phyloP scores from a whole-genome alignment of 2,797 vertebrate genomes.

The Channallabes apus region DNA sequence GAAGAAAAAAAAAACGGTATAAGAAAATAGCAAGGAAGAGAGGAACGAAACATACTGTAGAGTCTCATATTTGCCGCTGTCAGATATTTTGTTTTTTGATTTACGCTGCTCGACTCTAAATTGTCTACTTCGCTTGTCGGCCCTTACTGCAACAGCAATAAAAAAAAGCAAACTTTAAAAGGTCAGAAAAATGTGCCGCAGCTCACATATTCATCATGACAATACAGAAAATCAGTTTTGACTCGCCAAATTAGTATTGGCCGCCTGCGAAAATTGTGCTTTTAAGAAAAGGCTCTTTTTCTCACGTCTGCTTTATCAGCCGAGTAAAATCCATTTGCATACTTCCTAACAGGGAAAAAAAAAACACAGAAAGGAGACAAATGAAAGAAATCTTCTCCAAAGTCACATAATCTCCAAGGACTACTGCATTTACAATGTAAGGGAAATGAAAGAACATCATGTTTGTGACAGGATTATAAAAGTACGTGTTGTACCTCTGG shows the following conservation, averaged over 20 bases:
- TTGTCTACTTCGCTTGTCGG: constrained; percentile 24
- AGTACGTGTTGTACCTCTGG: neutral
- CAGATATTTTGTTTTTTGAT: constrained; percentile 31
- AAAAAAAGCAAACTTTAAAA: constrained; percentile 15
- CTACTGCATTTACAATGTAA: too few relatives aligned
- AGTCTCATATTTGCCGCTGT: constrained; percentile 18
- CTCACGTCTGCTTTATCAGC: constrained; percentile 22
- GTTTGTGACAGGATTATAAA: constrained; percentile 1
- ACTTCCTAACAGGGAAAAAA: neutral
- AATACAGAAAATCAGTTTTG: constrained; percentile 37
- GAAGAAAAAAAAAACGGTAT: neutral
- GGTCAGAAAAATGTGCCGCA: constrained; percentile 10
- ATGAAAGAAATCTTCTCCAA: constrained; percentile 10
- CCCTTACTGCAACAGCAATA: constrained; percentile 13
- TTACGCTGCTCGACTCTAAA: constrained; percentile 11
- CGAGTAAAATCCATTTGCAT: constrained; percentile 1
- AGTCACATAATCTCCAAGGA: neutral
- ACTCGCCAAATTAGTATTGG: constrained; percentile 29
- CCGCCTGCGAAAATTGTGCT: constrained; percentile 2
- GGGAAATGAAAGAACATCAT: neutral
- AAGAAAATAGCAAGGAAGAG: constrained; percentile 7
- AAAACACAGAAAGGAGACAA: constrained; percentile 20
- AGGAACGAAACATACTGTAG: neutral
- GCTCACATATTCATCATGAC: constrained; percentile 27
- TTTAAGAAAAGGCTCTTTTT: constrained; percentile 32